Evolutionary conservation across 2,888 invertebrate species (phyloP).

Genomic region (Papilio elwesi): DNA sequence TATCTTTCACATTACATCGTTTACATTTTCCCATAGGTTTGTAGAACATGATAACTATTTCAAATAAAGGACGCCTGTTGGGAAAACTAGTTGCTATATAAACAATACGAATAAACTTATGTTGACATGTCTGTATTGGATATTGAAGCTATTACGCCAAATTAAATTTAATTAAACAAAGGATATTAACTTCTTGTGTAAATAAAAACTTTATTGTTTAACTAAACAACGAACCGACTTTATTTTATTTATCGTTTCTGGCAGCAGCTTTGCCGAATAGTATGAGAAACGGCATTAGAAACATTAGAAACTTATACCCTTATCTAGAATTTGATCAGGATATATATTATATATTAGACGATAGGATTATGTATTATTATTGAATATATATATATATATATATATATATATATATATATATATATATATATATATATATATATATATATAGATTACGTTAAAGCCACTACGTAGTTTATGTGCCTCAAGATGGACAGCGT

Average conservation of each 20-base stretch:
- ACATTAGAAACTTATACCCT: too few relatives aligned
- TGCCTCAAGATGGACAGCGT: too few relatives aligned
- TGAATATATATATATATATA: too few relatives aligned
- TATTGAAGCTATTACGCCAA: background rate
- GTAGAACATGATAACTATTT: background rate
- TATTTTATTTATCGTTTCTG: background rate
- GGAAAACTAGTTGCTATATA: background rate
- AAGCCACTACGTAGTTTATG: too few relatives aligned
- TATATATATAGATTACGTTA: too few relatives aligned
- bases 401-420: too few relatives aligned
- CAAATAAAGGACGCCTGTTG: background rate
- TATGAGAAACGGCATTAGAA: background rate
- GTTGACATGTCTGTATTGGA: background rate
- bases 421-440: too few relatives aligned
- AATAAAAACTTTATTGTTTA: too few relatives aligned
- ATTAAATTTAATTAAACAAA: background rate
- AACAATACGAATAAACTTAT: conserved; percentile 2
- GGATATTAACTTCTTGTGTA: background rate
- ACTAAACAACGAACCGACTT: background rate
- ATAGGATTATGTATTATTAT: too few relatives aligned
- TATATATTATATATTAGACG: too few relatives aligned
- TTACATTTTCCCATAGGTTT: background rate
- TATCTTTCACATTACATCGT: too few relatives aligned
- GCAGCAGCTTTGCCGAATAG: background rate
- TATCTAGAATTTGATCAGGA: too few relatives aligned